Conservation (phyloP, 2,797 vertebrate genomes). For the Cygnus olor region DNA sequence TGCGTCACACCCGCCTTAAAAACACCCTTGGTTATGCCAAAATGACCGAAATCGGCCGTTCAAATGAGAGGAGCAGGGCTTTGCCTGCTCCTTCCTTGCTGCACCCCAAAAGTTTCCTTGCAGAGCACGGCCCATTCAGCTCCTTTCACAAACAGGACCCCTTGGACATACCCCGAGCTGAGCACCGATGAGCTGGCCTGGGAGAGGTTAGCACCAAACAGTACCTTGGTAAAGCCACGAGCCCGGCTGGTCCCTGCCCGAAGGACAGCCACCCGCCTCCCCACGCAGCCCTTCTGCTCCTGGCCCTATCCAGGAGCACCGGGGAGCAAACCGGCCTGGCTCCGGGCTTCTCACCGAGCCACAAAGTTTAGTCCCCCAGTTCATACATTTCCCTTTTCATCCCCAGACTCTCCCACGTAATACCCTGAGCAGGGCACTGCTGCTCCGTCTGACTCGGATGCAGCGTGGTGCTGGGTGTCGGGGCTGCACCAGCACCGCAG, state of each 20-base stretch:
- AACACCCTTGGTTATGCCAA: not conserved
- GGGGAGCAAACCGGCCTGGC: fast-evolving
- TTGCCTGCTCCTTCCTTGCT: not conserved
- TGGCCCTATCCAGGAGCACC: fast-evolving
- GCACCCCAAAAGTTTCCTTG: not conserved
- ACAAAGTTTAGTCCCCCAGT: not conserved
- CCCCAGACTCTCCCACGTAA: not conserved
- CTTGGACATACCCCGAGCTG: fast-evolving
- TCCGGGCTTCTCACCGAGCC: not conserved
- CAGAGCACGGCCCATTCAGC: not conserved
- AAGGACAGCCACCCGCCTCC: not conserved
- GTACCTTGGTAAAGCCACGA: slow-evolving; percentile 12
- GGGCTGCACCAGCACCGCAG: not conserved
- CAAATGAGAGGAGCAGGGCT: not conserved
- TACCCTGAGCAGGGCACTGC: fast-evolving
- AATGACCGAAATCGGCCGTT: fast-evolving
- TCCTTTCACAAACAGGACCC: not conserved
- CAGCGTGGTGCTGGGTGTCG: not conserved
- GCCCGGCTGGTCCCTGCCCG: not conserved
- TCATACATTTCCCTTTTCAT: not conserved
- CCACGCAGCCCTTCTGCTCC: too few relatives aligned
- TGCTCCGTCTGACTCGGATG: not conserved
- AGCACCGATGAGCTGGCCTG: not conserved
- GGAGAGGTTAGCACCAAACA: slow-evolving; percentile 29
- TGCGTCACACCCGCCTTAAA: not conserved